Evolutionary conservation across 1,140 invertebrate genomes (phyloP), one percentile per base, ranked within the genome.

Genomic region (Scaptomyza pallida): DNA sequence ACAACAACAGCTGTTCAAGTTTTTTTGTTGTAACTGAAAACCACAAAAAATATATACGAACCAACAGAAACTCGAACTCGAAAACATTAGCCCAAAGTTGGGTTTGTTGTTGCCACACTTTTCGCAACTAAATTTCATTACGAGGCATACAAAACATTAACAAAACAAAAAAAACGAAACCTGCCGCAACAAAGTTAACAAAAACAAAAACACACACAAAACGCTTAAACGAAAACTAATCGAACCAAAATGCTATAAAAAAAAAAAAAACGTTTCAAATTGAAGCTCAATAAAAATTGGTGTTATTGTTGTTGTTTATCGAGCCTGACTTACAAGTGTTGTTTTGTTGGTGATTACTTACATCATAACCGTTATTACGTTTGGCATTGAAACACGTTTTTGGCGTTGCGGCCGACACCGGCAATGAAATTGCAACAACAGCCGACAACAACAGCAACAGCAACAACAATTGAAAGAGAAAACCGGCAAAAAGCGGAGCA

Each of bases 331-430:
- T 12, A 35, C 16, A 26, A 8, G 15, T 57, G 15, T 33, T 52
- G 16, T 59, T 64, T 45, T 73, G 30, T 35, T 33, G 26, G 37
- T 48, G 47, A 41, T 63, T 51, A 89, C 82, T 88, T 88, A 88
- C 83, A 88, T 88, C 83, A 88, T 89, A 86, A 82, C 82, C 65
- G 86, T 86, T 86, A 89, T 89, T 89, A 88, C 88, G 82, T 89
- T 89, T 89, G 86, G 78, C 86, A 89, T 89, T 89, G 86, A 88
- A 89, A 81, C 80, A 81, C 67, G 80, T 78, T 85, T n/a, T 68
- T 68, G 55, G 47, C 45, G 86, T 60, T 48, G 69, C 54, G 57
- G 74, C 50, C 50, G 50, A 52, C 50, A 79, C 77, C 81, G 81
- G 81, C 81, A 86, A 82, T 86, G 82, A 86, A 86, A 88, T 82